Evolutionary conservation across 2,888 invertebrate genomes (phyloP).

Genomic region (Drosophila cognata): DNA sequence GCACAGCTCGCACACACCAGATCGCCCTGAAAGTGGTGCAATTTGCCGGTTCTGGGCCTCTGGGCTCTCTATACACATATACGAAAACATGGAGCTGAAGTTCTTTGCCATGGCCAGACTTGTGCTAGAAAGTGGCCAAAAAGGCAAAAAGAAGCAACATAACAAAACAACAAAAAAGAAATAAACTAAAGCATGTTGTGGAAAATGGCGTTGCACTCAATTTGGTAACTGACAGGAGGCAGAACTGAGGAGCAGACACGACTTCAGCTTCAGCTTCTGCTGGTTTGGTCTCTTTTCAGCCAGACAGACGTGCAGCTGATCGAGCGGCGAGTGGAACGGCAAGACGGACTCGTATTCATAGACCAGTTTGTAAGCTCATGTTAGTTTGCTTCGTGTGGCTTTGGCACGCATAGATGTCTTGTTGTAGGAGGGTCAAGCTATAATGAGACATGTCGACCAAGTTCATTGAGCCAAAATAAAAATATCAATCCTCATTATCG

Average conservation of each 20-base stretch:
- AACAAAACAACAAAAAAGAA: conserved; percentile 18
- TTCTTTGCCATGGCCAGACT: conserved; percentile 57
- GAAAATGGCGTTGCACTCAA: conserved; percentile 80
- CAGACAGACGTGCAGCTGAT: conserved; percentile 59
- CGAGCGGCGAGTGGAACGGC: conserved; percentile 30
- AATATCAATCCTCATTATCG: background rate
- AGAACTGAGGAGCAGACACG: conserved; percentile 33
- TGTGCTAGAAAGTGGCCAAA: conserved; percentile 77
- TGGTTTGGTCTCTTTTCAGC: conserved; percentile 63
- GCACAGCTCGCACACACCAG: conserved; percentile 43
- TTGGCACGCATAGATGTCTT: conserved; percentile 51
- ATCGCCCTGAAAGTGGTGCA: conserved; percentile 78
- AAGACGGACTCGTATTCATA: conserved; percentile 49
- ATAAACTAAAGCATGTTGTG: conserved; percentile 69
- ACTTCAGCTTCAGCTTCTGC: conserved; percentile 31
- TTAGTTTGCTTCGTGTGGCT: conserved; percentile 23
- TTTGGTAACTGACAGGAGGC: conserved; percentile 77
- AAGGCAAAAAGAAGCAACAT: conserved; percentile 53
- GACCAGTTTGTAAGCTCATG: conserved; percentile 60
- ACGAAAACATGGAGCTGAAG: conserved; percentile 26
- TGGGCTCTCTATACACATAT: conserved; percentile 16
- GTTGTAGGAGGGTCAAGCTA: conserved; percentile 5
- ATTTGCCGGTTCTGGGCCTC: conserved; percentile 61
- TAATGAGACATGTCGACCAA: background rate
- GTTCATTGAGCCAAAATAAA: conserved; percentile 23